Conservation (phyloP, 2,888 invertebrate species). For the Athalia circularis region DNA sequence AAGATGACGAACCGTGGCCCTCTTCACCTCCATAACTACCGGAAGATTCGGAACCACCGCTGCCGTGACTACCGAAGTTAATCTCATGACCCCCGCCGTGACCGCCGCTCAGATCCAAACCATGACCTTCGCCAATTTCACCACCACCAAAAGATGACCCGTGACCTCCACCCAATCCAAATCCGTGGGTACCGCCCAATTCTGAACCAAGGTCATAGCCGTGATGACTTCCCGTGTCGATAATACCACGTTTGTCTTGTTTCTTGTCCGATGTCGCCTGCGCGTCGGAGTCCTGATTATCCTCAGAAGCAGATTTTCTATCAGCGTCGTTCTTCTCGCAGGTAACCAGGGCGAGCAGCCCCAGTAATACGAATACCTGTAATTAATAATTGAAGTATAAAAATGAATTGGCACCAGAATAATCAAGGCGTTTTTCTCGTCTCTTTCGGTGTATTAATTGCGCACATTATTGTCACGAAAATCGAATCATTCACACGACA, state of each 20-base stretch:
- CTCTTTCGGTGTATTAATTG: too few relatives aligned
- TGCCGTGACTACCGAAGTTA: conserved; percentile 48
- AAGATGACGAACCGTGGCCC: conserved; percentile 50
- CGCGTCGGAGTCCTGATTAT: conserved; percentile 34
- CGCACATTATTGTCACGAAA: too few relatives aligned
- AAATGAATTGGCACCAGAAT: too few relatives aligned
- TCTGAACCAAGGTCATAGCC: conserved; percentile 57
- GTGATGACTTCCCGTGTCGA: conserved; percentile 70
- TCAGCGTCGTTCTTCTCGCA: conserved; percentile 57
- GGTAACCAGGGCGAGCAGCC: conserved; percentile 62
- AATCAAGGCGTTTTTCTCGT: too few relatives aligned
- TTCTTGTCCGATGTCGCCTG: conserved; percentile 79
- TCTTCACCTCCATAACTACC: conserved; percentile 14
- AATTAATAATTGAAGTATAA: neutral
- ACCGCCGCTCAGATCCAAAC: conserved; percentile 46
- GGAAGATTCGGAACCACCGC: conserved; percentile 16
- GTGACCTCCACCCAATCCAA: conserved; percentile 49
- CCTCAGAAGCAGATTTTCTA: conserved; percentile 36
- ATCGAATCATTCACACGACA: too few relatives aligned
- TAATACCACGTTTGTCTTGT: conserved; percentile 85
- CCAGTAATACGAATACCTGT: conserved; percentile 51
- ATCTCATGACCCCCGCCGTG: conserved; percentile 27
- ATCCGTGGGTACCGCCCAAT: conserved; percentile 54
- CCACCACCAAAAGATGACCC: conserved; percentile 43
- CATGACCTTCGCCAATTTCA: conserved; percentile 45